Evolutionary conservation across 2,113 vertebrate species (phyloP), one percentile per base, ranked within the genome.

Genomic region (Odobenus rosmarus): DNA sequence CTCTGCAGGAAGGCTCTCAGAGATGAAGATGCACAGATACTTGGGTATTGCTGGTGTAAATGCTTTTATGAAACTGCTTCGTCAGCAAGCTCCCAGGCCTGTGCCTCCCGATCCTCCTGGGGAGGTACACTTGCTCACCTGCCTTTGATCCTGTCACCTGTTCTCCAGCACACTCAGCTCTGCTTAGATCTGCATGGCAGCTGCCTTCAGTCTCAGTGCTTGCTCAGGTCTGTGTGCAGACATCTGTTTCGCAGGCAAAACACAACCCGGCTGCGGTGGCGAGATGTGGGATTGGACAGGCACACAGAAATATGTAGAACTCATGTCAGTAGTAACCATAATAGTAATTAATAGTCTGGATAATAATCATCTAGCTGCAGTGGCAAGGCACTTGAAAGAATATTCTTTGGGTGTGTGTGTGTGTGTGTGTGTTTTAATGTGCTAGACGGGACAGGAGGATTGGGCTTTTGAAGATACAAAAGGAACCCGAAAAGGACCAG

Each of bases 351-450:
- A 71, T 90, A 76, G 23, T 42, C 64, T 55, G 51, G 51, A 86
- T 77, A 77, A 87, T 90, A 61, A 87, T 53, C 23, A 87, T 87
- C 23, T 55, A 28, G 14, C 39, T 64, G 39, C 11, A 21, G 74
- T 82, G 89, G 80, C 55, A 90, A 46, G 55, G 57, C 42, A 90
- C 67, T 95, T 93, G 74, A 95, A 90, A 95, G 90, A 86, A 21
- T 93, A 61, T 90, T 82, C 49, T 82, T 90, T 96, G 62, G 26
- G 33, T 80, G 18, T 59, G 6, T 53, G 39, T n/a, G n/a, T n/a
- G n/a, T n/a, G n/a, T n/a, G n/a, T n/a, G n/a, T n/a, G n/a, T n/a
- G n/a, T n/a, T n/a, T n/a, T 62, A 83, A 69, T 87, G 46, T 86
- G 12, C 23, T 82, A 74, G 28, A 39, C n/a, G 23, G 67, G 18